Conservation (phyloP, 2,113 vertebrate genomes). For the Etheostoma spectabile region DNA sequence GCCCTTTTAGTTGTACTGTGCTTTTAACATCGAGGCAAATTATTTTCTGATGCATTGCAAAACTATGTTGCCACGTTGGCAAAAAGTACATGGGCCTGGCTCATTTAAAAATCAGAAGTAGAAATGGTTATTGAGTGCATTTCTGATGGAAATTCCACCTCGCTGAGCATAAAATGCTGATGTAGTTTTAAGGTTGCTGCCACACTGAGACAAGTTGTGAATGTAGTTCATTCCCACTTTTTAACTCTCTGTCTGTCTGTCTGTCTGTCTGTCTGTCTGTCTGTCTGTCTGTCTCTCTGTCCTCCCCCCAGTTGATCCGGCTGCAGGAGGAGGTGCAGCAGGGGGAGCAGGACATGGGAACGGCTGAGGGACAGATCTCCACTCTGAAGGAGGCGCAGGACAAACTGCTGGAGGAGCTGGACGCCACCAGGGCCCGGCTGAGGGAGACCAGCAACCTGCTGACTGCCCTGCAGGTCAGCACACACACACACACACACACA, state of each 20-base stretch:
- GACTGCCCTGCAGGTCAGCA: constrained; percentile 90
- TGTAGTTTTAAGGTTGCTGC: constrained; percentile 30
- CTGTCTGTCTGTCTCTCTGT: no score
- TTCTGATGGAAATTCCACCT: constrained; percentile 49
- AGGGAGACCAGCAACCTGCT: constrained; percentile 95
- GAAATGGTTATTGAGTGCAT: constrained; percentile 36
- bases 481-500: not conserved
- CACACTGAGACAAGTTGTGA: constrained; percentile 15
- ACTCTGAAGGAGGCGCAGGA: constrained; percentile 94
- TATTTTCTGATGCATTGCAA: constrained; percentile 19
- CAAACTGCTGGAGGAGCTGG: constrained; percentile 94
- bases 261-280: no score
- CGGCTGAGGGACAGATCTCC: constrained; percentile 92
- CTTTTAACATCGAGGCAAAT: constrained; percentile 23
- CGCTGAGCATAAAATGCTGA: constrained; percentile 45
- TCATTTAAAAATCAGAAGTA: constrained; percentile 39
- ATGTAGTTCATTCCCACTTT: not conserved
- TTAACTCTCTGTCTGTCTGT: no score
- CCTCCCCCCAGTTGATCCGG: constrained; percentile 83
- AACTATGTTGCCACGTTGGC: constrained; percentile 27
- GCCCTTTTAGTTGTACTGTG: not conserved
- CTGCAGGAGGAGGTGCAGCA: constrained; percentile 91
- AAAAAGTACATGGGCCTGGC: not conserved
- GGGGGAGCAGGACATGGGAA: constrained; percentile 90
- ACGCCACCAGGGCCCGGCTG: constrained; percentile 90